A percentile compares a stretch with the other conserved stretches of the same genome.
Evolutionary conservation across 1,140 invertebrate species (phyloP).

Genomic region (Aphis gossypii): DNA sequence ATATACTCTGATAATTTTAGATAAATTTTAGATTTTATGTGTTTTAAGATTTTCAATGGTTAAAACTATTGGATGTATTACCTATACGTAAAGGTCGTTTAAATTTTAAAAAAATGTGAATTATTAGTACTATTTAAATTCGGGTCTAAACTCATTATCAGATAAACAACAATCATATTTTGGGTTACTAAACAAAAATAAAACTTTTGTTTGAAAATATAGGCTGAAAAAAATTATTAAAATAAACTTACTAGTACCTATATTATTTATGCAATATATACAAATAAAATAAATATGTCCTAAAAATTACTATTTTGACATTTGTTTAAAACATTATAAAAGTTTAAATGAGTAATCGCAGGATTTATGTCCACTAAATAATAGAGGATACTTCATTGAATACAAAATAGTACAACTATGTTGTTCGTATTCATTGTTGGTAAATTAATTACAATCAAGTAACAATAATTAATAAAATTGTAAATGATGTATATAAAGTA

Average conservation of each 20-base stretch:
- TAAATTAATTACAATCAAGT: too few species aligned
- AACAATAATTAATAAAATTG: too few species aligned
- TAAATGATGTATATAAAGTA: too few species aligned
- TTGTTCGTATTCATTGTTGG: too few species aligned
- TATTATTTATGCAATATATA: too few species aligned
- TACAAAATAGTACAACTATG: too few species aligned
- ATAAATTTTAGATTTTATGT: background rate
- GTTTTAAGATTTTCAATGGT: background rate
- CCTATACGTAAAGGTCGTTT: background rate
- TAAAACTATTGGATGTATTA: too few species aligned
- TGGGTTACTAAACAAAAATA: background rate
- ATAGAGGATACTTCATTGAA: too few species aligned
- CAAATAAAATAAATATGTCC: too few species aligned
- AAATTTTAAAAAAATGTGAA: background rate
- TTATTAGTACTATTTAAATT: background rate
- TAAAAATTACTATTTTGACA: background rate
- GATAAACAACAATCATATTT: background rate
- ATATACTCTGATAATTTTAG: background rate
- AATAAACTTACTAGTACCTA: too few species aligned
- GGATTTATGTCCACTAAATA: too few species aligned
- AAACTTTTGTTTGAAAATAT: background rate
- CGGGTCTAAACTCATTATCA: background rate
- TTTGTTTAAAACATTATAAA: background rate
- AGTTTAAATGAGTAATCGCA: background rate
- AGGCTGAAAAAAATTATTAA: too few species aligned